Evolutionary conservation across 64 coral and sea anemone genomes (phyloP).

Genomic region (Stichodactyla mertensii): DNA sequence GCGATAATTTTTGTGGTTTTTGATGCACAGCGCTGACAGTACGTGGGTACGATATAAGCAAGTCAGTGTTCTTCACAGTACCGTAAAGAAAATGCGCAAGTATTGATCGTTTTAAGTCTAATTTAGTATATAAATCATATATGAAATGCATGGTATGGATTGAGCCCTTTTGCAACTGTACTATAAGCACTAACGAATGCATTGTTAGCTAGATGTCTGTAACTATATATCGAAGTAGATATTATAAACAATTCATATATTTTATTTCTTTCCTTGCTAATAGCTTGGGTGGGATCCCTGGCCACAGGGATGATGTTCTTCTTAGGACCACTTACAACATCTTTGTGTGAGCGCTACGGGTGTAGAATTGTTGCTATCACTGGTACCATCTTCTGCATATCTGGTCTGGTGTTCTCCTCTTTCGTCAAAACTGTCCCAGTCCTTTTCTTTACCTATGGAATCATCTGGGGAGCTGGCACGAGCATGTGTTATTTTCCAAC

Average conservation of each 20-base stretch:
- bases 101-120: too few relatives aligned
- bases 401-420: conserved; percentile 71
- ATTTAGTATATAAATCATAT: too few relatives aligned
- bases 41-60: too few relatives aligned
- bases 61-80: too few relatives aligned
- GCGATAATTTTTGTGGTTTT: too few relatives aligned
- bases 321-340: conserved; percentile 79
- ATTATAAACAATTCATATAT: background rate
- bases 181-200: too few relatives aligned
- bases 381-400: conserved; percentile 70
- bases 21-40: too few relatives aligned
- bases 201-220: too few relatives aligned
- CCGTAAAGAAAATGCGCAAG: too few relatives aligned
- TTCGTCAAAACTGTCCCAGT: conserved; percentile 62
- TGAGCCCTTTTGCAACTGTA: too few relatives aligned
- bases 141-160: too few relatives aligned
- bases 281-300: conserved; percentile 49
- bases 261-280: background rate
- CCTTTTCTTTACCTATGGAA: conserved; percentile 82
- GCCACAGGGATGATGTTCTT: conserved; percentile 98
- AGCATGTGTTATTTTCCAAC: conserved; percentile 95
- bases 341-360: conserved; percentile 79
- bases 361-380: conserved; percentile 80
- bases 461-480: conserved; percentile 94
- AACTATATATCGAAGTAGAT: too few relatives aligned